Percentiles rank a stretch among this genome's conserved stretches.
These are phyloP conservation scores for Andrena chrysosceles DNA, from an alignment of 2,888 invertebrate genomes.

Conservation along the genomic window DNA sequence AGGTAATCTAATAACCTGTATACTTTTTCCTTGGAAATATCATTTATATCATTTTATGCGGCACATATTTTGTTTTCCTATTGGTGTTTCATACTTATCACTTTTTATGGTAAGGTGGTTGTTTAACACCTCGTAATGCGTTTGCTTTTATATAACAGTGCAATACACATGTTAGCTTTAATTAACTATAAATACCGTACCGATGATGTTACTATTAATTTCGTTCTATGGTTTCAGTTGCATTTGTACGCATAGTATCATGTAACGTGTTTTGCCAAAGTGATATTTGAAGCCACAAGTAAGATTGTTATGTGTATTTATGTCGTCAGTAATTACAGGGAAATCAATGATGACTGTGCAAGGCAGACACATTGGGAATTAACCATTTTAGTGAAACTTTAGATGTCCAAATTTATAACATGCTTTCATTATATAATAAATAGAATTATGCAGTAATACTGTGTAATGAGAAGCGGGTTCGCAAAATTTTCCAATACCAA, in stretches of 20 bases:
- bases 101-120: too few species aligned
- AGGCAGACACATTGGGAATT: background rate
- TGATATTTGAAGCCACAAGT: conserved; percentile 1
- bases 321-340: background rate
- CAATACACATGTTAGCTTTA: background rate
- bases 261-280: background rate
- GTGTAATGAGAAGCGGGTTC: background rate
- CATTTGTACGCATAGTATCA: background rate
- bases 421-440: background rate
- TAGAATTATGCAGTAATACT: background rate
- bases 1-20: too few species aligned
- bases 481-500: background rate
- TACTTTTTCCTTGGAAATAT: too few species aligned
- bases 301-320: background rate
- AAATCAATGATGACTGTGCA: background rate
- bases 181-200: too few species aligned
- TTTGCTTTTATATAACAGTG: background rate
- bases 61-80: too few species aligned
- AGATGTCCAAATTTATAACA: background rate
- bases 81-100: too few species aligned
- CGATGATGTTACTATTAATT: background rate
- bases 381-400: background rate
- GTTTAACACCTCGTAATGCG: too few species aligned
- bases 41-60: too few species aligned
- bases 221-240: background rate